Percentiles rank a stretch among this genome's conserved stretches.
These are phyloP conservation scores for Chroicocephalus ridibundus DNA, from an alignment of 2,113 vertebrate genomes.

Conservation along the genomic window DNA sequence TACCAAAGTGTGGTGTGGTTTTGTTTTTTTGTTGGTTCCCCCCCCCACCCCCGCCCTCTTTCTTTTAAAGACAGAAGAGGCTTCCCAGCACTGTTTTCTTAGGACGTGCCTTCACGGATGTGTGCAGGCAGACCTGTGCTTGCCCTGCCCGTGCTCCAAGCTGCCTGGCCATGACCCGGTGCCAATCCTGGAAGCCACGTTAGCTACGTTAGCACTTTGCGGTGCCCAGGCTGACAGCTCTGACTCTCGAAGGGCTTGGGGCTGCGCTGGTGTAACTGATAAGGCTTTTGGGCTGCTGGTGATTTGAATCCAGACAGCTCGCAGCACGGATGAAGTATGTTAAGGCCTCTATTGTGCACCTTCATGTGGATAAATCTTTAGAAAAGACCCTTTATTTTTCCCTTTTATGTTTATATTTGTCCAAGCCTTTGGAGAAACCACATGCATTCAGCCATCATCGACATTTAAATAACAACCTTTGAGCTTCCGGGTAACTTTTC, in stretches of 20 bases:
- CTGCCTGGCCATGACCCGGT: neutral
- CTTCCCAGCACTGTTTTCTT: neutral
- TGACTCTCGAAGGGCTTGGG: neutral
- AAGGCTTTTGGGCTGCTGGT: neutral
- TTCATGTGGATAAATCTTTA: neutral
- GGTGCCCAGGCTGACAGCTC: neutral
- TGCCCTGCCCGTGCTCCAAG: neutral
- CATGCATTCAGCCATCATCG: neutral
- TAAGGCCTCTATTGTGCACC: neutral
- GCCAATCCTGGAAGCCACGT: neutral
- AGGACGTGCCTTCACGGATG: neutral
- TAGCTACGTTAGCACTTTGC: rapidly evolving
- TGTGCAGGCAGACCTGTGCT: slow-evolving; percentile 13
- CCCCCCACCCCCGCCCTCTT: too few species aligned
- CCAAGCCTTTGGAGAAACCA: neutral
- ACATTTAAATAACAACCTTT: neutral
- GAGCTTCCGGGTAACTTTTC: neutral
- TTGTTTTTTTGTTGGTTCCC: neutral
- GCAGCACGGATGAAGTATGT: neutral
- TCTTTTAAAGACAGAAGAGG: neutral
- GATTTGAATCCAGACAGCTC: neutral
- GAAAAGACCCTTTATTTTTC: neutral
- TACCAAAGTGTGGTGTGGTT: neutral
- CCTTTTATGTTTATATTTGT: neutral
- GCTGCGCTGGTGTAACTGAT: neutral